Percentiles rank a stretch among this genome's conserved stretches.
These are phyloP conservation scores for Distichodus sexfasciatus DNA, from an alignment of 2,797 vertebrate genomes.

Conservation along the genomic window DNA sequence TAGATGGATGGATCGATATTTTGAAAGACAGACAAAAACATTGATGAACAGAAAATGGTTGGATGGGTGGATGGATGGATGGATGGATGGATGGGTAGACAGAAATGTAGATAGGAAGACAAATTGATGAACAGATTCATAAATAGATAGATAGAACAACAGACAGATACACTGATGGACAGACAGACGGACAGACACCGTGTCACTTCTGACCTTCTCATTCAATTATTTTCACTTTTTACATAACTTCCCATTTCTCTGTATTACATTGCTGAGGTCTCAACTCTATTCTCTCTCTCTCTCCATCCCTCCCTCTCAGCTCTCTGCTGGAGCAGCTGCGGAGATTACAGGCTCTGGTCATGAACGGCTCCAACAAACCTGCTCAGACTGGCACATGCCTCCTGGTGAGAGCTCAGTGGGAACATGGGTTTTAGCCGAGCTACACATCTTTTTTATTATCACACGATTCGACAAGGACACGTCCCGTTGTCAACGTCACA, in stretches of 20 bases:
- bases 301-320: constrained; percentile 60
- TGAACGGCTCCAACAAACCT: constrained; percentile 77
- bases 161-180: too few relatives aligned
- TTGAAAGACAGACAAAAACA: too few relatives aligned
- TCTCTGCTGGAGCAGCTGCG: constrained; percentile 88
- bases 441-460: background rate
- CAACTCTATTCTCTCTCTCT: background rate
- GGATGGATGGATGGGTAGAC: too few relatives aligned
- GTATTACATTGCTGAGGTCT: background rate
- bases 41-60: too few relatives aligned
- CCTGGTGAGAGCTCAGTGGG: constrained; percentile 69
- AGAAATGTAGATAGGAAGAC: too few relatives aligned
- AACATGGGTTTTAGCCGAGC: background rate
- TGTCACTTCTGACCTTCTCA: too few relatives aligned
- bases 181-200: too few relatives aligned
- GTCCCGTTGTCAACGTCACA: background rate
- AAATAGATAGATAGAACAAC: too few relatives aligned
- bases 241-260: background rate
- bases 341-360: constrained; percentile 79
- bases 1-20: too few relatives aligned
- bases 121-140: too few relatives aligned
- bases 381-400: constrained; percentile 84
- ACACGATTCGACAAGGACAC: background rate
- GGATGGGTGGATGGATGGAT: too few relatives aligned
- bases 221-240: too few relatives aligned